phyloP scores from a whole-genome alignment of 2,888 invertebrate species.

The Drymonia ruficornis region DNA sequence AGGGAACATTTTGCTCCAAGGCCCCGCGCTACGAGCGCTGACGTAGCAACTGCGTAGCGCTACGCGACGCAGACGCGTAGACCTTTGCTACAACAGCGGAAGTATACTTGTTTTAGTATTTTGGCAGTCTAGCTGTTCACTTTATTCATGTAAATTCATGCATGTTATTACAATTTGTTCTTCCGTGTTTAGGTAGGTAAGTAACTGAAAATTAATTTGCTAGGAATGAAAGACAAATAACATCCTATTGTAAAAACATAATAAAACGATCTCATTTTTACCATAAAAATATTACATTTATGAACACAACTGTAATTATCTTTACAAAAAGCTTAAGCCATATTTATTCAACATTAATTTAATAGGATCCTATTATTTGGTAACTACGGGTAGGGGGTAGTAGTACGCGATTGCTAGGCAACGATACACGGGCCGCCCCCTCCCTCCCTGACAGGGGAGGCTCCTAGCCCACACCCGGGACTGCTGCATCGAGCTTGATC shows the following conservation, averaged over 20 bases:
- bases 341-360: constrained; percentile 16
- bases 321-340: neutral
- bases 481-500: constrained; percentile 14
- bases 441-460: constrained; percentile 10
- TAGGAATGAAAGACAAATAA: no score
- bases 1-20: neutral
- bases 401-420: constrained; percentile 47
- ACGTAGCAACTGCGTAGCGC: constrained; percentile 30
- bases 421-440: constrained; percentile 51
- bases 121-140: no score
- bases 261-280: no score
- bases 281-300: no score
- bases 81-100: constrained; percentile 16
- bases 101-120: neutral
- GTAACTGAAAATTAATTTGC: no score
- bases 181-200: no score
- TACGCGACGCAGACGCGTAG: constrained; percentile 30
- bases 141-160: no score
- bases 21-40: constrained; percentile 3
- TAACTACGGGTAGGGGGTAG: constrained; percentile 13
- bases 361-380: constrained; percentile 6
- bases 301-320: no score
- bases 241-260: no score
- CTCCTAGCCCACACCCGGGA: constrained; percentile 6
- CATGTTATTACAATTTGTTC: no score